Percentiles rank a stretch among this genome's conserved stretches.
These are phyloP conservation scores for Distichodus sexfasciatus DNA, from an alignment of 2,797 vertebrate genomes.

Conservation along the genomic window DNA sequence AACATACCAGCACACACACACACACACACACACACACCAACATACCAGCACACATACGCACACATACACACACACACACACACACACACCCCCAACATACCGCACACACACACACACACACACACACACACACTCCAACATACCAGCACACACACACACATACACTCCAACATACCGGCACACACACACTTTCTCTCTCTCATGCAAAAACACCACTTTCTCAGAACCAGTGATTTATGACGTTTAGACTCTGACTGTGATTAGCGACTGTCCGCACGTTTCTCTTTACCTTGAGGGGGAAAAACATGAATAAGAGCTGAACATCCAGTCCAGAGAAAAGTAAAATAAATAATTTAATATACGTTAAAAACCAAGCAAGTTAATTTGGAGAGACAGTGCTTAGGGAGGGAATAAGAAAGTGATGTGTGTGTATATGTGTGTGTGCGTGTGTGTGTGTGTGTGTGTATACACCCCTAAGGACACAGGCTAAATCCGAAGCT, in stretches of 20 bases:
- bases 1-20: not conserved
- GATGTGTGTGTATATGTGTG: not conserved
- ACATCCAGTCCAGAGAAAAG: not conserved
- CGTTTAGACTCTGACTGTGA: not conserved
- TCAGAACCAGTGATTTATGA: not conserved
- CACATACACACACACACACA: not conserved
- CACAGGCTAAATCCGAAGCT: not conserved
- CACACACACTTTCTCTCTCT: not conserved
- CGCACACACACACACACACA: slow-evolving; percentile 2
- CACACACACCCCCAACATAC: not conserved
- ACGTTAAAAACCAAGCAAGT: not conserved
- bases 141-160: no score
- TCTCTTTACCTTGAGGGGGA: no score
- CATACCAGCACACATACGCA: not conserved
- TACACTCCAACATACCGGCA: no score
- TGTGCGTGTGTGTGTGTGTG: not conserved
- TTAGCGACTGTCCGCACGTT: no score
- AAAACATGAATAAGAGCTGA: not conserved
- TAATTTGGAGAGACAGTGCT: not conserved
- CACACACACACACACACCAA: not conserved
- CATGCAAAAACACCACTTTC: not conserved
- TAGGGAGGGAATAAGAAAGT: not conserved
- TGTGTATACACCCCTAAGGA: not conserved
- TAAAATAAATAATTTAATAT: slow-evolving; percentile 19
- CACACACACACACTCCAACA: not conserved